phyloP scores from a whole-genome alignment of 2,888 invertebrate genomes.

The Megaustenia siamemsis region DNA sequence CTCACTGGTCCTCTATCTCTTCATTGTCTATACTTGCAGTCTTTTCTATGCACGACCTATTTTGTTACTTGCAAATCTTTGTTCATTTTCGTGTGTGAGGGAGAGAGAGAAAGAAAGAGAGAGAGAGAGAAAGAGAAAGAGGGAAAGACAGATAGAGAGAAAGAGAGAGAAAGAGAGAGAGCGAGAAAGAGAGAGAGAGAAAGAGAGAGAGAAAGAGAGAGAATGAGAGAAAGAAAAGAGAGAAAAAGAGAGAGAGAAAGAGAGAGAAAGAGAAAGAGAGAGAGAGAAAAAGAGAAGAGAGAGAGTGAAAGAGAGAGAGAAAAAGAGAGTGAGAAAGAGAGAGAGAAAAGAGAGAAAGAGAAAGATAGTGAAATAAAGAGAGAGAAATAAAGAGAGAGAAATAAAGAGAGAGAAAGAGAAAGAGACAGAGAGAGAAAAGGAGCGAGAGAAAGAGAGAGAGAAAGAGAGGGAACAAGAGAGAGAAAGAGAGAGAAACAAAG shows the following conservation, averaged over 20 bases:
- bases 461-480: not conserved
- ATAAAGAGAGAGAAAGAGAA: not conserved
- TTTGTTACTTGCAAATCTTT: no score
- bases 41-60: no score
- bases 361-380: not conserved
- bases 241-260: not conserved
- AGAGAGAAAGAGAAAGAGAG: not conserved
- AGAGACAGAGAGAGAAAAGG: not conserved
- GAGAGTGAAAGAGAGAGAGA: not conserved
- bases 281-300: not conserved
- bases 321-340: not conserved
- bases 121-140: constrained; percentile 29
- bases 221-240: not conserved
- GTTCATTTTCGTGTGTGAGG: no score
- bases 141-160: not conserved
- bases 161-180: constrained; percentile 15
- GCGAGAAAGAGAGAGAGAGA: constrained; percentile 8
- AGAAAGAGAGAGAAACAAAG: constrained; percentile 5
- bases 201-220: not conserved
- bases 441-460: not conserved
- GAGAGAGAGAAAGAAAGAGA: constrained; percentile 40
- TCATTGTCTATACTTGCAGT: no score
- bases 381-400: not conserved
- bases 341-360: not conserved
- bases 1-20: no score